A percentile compares a stretch with the other conserved stretches of the same genome.
These are phyloP conservation scores for Drosophila serrata DNA, from an alignment of 1,140 invertebrate species.

Conservation along the genomic window DNA sequence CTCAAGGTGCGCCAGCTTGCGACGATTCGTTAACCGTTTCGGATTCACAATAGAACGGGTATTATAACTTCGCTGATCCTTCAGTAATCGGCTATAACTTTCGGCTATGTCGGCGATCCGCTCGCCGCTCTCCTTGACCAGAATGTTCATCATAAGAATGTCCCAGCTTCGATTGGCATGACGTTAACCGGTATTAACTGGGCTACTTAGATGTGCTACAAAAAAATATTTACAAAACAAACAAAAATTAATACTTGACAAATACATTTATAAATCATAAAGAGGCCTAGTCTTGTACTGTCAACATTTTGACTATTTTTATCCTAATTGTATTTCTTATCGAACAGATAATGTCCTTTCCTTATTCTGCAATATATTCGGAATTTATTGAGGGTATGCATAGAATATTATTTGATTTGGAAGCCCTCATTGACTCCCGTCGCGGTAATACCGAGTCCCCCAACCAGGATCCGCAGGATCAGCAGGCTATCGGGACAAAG, in stretches of 20 bases:
- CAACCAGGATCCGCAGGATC: neutral
- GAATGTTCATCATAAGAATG: slow-evolving; percentile 65
- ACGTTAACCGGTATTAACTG: slow-evolving; percentile 10
- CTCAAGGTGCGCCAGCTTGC: slow-evolving; percentile 60
- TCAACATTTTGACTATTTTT: neutral
- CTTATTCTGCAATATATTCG: too few species aligned
- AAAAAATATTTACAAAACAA: neutral
- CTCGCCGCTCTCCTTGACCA: slow-evolving; percentile 54
- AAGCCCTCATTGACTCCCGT: neutral
- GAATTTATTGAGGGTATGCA: neutral
- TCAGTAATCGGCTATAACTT: slow-evolving; percentile 21
- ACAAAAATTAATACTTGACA: neutral
- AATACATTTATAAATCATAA: too few species aligned
- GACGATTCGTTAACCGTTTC: neutral
- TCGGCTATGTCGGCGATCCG: slow-evolving; percentile 46
- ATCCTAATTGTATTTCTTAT: neutral
- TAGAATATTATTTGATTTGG: neutral
- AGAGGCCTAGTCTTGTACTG: too few species aligned
- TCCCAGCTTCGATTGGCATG: slow-evolving; percentile 53
- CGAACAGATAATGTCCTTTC: neutral
- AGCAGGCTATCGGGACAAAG: neutral
- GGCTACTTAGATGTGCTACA: slow-evolving; percentile 2
- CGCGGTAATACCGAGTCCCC: too few species aligned
- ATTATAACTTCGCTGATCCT: slow-evolving; percentile 15
- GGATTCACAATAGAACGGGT: neutral